phyloP scores from a whole-genome alignment of 2,113 vertebrate species.

The Carassius gibelio region DNA sequence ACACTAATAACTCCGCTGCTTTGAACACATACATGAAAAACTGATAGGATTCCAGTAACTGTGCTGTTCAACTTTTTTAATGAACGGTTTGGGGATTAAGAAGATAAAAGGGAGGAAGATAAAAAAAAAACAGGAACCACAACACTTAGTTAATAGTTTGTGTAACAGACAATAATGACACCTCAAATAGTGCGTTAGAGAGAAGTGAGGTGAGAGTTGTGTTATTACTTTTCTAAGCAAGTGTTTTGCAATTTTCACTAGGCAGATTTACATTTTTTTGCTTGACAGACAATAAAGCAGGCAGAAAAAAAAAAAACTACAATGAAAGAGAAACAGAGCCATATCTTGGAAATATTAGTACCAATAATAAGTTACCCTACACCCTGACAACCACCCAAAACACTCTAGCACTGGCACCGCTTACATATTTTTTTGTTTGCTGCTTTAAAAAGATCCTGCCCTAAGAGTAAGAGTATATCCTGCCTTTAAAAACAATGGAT shows the following conservation, averaged over 20 bases:
- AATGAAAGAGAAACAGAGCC: no score
- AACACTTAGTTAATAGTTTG: neutral
- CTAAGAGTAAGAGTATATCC: no score
- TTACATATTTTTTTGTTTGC: no score
- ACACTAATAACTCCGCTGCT: neutral
- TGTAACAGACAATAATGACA: neutral
- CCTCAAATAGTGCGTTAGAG: neutral
- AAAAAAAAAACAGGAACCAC: neutral
- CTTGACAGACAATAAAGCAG: neutral
- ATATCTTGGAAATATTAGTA: no score
- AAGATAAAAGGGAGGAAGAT: neutral
- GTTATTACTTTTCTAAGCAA: neutral
- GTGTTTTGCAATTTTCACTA: neutral
- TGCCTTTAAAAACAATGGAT: neutral
- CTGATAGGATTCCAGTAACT: conserved; percentile 17
- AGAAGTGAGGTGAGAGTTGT: neutral
- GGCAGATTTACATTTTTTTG: neutral
- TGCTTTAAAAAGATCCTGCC: no score
- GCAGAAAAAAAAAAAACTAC: no score
- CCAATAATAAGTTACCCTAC: no score
- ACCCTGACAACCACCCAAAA: no score
- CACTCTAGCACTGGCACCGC: no score
- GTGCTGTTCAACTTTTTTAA: conserved; percentile 4
- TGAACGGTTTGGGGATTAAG: neutral
- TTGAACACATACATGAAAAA: conserved; percentile 1